Evolutionary conservation across 1,140 invertebrate species (phyloP), one percentile per base, ranked within the genome.

Genomic region (Neotoxoptera formosana): DNA sequence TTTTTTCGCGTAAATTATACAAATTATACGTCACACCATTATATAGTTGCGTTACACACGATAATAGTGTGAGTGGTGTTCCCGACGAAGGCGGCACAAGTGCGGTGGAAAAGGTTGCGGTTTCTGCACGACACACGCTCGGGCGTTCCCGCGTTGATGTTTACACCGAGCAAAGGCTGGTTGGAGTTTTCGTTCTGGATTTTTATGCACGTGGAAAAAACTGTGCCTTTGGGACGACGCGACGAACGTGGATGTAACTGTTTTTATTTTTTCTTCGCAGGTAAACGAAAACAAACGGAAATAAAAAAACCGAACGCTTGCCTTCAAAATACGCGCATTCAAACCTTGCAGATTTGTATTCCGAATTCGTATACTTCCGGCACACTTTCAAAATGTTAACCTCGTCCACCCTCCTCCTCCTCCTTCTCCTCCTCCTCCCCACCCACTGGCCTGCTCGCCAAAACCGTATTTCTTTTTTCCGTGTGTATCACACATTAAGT

Each of bases 201-300:
- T 87, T 87, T 17, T 87, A 87, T 25, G 3, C 45, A 30, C 8
- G 81, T 84, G 36, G n/a, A n/a, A n/a, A 30, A 81, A 91, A 48
- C 90, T 41, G 30, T 48, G 45, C 67, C 60, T 91, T 76, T 17
- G 67, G 90, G 90, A 83, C 90, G 41, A 83, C 90, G 67, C 90
- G 45, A 81, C 23, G 48, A 91, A 36, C 67, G 67, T 47, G 67
- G 45, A 34, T 91, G 48, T 81, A 91, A 91, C 56, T 76, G 67
- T 91, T 91, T 81, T 41, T 41, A n/a, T n/a, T 41, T 81, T 91
- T 34, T 45, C 60, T 90, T 60, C 30, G 30, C n/a, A 25, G 90
- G 25, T 81, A 36, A 76, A 90, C 60, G 14, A 90, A 48, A 91
- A 48, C 30, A 34, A 17, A 25, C 30, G 30, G 6, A 47, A 47